Base-by-base conservation (phyloP, 2,888 invertebrate genomes). In the Podotricha telesiphe region DNA sequence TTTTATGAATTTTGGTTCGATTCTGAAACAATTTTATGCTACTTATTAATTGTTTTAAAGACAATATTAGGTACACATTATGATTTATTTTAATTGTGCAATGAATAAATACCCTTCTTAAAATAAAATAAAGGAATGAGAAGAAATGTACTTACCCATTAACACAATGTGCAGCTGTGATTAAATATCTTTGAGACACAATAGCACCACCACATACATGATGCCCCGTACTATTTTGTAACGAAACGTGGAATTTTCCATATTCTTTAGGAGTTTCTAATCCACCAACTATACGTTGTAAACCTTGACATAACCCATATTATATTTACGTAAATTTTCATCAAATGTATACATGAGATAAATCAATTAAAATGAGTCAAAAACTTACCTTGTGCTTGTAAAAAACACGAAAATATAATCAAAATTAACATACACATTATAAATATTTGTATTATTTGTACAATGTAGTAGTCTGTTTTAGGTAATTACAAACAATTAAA, bases 131-230 rank as follows among this genome's bases (percentile, higher is more conserved):
- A n/a, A n/a, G n/a, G n/a, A n/a, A n/a, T n/a, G n/a, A n/a, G n/a
- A n/a, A n/a, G n/a, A 37, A 61, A 47, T 13, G 50, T 13, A 61
- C 71, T 70, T 70, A 77, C 77, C 74, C 69, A 37, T 67, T 40
- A 22, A 92, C 82, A 77, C 92, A 93, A 80, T 93, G 92, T 17
- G 91, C 92, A 5, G 89, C 91, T 10, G 92, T 91, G 0, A 87
- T 77, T 15, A 91, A 74, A 73, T 86, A 83, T 73, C 76, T 79
- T 47, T 78, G 78, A 0, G 92, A 91, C 53, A 92, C 78, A 10
- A 91, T 81, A 40, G 86, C 87, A 15, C 90, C 88, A 17, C 92
- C 92, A 79, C 92, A 92, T 1, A 93, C 89, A 75, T 93, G 92
- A 71, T 86, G 70, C 0, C 87, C 86, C 1, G 82, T 81, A 59